These are phyloP conservation scores for Oceanodroma tethys DNA, from an alignment of 2,113 vertebrate species.

Conservation along the genomic window DNA sequence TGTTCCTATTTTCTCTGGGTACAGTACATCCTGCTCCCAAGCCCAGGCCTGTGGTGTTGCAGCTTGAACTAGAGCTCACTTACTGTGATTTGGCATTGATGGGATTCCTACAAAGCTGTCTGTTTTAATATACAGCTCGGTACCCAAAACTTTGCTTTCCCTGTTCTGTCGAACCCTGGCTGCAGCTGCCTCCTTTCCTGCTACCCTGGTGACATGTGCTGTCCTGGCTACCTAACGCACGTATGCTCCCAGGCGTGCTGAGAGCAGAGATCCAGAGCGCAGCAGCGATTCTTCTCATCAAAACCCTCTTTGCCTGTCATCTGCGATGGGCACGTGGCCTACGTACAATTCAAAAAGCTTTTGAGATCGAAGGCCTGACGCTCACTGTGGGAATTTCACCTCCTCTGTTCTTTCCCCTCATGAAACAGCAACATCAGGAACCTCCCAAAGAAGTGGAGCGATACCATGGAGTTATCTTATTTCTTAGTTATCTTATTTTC, in stretches of 20 bases:
- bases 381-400: neutral
- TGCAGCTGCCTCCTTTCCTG: neutral
- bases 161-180: neutral
- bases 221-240: neutral
- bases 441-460: neutral
- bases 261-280: neutral
- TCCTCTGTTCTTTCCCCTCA: neutral
- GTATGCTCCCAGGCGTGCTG: neutral
- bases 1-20: neutral
- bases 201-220: fast-evolving
- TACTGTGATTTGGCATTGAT: neutral
- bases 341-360: neutral
- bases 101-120: neutral
- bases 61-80: neutral
- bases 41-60: neutral
- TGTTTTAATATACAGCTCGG: neutral
- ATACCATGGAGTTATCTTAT: neutral
- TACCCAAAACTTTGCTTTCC: neutral
- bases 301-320: neutral
- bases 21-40: neutral
- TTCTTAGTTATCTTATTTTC: neutral
- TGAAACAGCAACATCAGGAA: neutral
- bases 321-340: fast-evolving
- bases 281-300: neutral
- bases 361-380: fast-evolving